Conservation (phyloP, 2,888 invertebrate species). For the Macrophya alboannulata region DNA sequence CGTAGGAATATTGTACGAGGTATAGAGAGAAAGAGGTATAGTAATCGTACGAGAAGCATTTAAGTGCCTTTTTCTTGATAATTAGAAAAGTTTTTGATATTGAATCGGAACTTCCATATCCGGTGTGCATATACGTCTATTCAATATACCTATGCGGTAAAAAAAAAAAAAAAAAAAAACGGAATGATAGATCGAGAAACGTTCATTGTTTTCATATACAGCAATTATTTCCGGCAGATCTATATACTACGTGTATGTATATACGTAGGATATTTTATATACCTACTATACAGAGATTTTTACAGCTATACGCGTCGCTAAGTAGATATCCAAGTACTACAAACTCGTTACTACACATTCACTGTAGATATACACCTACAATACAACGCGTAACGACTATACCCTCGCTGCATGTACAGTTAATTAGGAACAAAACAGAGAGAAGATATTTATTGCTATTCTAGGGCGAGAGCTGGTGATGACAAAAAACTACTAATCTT, state of each 20-base stretch:
- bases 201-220: background rate
- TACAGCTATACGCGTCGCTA: constrained; percentile 13
- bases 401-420: background rate
- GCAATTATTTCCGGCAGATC: constrained; percentile 18
- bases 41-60: background rate
- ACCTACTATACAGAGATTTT: background rate
- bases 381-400: too few relatives aligned
- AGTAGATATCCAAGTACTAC: constrained; percentile 24
- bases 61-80: background rate
- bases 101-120: background rate
- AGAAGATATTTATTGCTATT: background rate
- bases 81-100: background rate
- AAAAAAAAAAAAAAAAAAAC: background rate
- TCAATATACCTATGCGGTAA: background rate
- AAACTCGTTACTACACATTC: constrained; percentile 17
- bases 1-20: background rate
- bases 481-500: background rate
- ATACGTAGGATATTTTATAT: background rate
- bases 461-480: background rate
- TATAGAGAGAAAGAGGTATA: background rate
- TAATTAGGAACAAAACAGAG: background rate
- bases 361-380: background rate
- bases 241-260: background rate
- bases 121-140: too few relatives aligned
- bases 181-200: background rate